Evolutionary conservation across 2,888 invertebrate species (phyloP).

Genomic region (Tolmerus cingulatus): DNA sequence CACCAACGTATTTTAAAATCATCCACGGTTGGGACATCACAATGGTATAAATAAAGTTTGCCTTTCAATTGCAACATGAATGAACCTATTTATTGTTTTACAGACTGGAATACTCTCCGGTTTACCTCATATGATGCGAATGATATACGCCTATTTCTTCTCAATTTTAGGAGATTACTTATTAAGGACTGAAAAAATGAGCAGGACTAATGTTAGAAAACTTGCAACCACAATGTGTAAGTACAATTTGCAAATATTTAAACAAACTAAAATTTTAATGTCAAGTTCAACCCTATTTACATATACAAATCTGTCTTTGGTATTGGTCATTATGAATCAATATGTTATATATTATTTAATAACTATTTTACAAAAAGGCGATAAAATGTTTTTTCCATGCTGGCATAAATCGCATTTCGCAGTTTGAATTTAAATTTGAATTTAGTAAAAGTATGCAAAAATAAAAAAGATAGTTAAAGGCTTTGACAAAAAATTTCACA

Average conservation of each 20-base stretch:
- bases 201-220: conserved; percentile 71
- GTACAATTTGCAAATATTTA: conserved; percentile 50
- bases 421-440: too few relatives aligned
- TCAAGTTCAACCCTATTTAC: not conserved
- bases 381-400: too few relatives aligned
- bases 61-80: not conserved
- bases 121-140: conserved; percentile 69
- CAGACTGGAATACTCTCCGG: conserved; percentile 71
- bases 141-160: conserved; percentile 68
- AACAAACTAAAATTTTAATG: not conserved
- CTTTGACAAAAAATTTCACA: too few relatives aligned
- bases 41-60: conserved; percentile 65
- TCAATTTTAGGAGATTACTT: conserved; percentile 70
- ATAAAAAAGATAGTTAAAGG: too few relatives aligned
- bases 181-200: conserved; percentile 67
- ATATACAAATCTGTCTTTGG: too few relatives aligned
- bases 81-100: not conserved
- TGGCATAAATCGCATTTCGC: too few relatives aligned
- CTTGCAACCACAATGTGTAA: conserved; percentile 69
- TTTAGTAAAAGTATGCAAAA: too few relatives aligned
- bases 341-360: too few relatives aligned
- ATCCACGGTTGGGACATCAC: conserved; percentile 75
- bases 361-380: too few relatives aligned
- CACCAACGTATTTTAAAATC: conserved; percentile 74
- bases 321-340: too few relatives aligned